Evolutionary conservation across 2,113 vertebrate genomes (phyloP).

Genomic region (Haemorhous mexicanus): DNA sequence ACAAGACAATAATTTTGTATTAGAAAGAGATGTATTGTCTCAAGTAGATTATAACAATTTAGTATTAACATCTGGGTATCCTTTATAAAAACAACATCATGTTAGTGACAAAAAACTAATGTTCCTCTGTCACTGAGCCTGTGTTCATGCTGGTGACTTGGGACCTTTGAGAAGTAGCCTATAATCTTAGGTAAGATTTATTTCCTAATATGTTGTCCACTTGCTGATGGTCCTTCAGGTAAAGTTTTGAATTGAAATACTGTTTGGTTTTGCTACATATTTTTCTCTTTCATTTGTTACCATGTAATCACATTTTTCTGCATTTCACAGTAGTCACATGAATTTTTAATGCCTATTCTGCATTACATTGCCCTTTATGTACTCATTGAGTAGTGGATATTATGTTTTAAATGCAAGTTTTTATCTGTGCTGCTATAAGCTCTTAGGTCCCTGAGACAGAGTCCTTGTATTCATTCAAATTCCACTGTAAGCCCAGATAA

Average conservation of each 20-base stretch:
- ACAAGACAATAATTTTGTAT: not conserved
- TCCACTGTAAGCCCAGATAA: not conserved
- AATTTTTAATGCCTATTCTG: not conserved
- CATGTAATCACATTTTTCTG: not conserved
- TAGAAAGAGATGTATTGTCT: not conserved
- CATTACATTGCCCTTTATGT: not conserved
- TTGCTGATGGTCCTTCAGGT: not conserved
- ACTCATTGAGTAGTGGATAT: not conserved
- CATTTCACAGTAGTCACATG: not conserved
- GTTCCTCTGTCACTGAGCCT: not conserved
- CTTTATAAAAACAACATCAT: not conserved
- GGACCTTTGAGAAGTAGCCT: not conserved
- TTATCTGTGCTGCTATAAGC: not conserved
- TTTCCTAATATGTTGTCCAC: not conserved
- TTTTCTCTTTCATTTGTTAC: not conserved
- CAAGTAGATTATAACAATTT: not conserved
- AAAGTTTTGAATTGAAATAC: not conserved
- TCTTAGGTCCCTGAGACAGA: not conserved
- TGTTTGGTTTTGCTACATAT: not conserved
- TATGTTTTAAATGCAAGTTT: not conserved
- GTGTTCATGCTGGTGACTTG: not conserved
- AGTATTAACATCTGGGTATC: not conserved
- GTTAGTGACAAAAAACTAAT: not conserved
- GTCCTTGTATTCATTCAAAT: not conserved
- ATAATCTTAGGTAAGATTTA: not conserved